A percentile compares a stretch with the other conserved stretches of the same genome.
Conservation (phyloP, 2,113 vertebrate genomes). For the Elachura formosa region DNA sequence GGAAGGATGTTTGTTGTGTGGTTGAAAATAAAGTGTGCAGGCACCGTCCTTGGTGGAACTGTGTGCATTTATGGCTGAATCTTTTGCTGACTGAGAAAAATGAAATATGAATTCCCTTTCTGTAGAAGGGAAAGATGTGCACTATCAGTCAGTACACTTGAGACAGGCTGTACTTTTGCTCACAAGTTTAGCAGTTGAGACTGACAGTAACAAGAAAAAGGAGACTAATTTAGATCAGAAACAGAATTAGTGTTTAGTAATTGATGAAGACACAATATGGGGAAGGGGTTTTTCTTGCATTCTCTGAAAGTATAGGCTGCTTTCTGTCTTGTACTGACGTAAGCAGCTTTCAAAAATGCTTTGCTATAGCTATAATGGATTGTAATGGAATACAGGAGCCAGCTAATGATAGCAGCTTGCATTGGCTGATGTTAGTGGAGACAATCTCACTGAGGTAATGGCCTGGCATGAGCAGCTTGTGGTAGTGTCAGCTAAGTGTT, state of each 20-base stretch:
- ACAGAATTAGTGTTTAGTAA: not conserved
- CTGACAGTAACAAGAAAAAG: not conserved
- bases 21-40: not conserved
- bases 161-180: not conserved
- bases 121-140: not conserved
- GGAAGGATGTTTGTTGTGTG: not conserved
- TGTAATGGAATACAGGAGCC: not conserved
- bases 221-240: not conserved
- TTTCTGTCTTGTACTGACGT: not conserved
- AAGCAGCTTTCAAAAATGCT: not conserved
- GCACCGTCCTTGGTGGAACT: not conserved
- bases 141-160: not conserved
- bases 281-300: not conserved
- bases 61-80: fast-evolving
- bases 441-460: not conserved
- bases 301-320: not conserved
- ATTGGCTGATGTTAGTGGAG: not conserved
- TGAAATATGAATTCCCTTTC: not conserved
- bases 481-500: not conserved
- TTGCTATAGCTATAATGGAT: not conserved
- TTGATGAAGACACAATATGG: not conserved
- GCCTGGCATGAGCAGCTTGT: not conserved
- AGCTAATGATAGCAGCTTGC: not conserved
- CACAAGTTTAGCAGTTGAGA: not conserved
- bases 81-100: not conserved